Percentiles rank a stretch among this genome's conserved stretches.
Conservation (phyloP, 2,888 invertebrate species). For the Vandiemenella viatica region DNA sequence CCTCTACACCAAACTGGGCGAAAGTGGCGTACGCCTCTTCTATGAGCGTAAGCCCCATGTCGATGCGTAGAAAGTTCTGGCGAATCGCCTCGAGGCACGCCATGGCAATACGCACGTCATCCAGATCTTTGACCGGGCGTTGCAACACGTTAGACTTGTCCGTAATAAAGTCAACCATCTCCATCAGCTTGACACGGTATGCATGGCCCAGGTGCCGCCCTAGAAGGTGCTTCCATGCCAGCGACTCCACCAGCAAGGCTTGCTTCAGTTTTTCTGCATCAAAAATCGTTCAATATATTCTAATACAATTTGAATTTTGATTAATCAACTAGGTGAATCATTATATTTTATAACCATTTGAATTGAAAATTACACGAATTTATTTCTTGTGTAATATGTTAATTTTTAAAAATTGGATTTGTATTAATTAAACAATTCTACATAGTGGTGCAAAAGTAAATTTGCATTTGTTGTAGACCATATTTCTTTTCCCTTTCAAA, state of each 20-base stretch:
- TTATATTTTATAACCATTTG: not conserved
- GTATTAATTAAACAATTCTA: too few species aligned
- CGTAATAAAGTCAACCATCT: constrained; percentile 59
- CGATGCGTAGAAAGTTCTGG: constrained; percentile 65
- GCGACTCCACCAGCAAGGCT: constrained; percentile 50
- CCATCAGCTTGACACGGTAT: constrained; percentile 53
- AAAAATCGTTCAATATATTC: not conserved
- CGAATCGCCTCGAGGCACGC: constrained; percentile 57
- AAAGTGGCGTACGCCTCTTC: constrained; percentile 69
- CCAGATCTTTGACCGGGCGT: constrained; percentile 43
- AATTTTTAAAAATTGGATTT: too few species aligned
- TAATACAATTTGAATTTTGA: not conserved
- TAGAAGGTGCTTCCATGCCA: constrained; percentile 60
- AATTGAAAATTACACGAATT: not conserved
- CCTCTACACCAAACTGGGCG: constrained; percentile 44
- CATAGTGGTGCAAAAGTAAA: too few species aligned
- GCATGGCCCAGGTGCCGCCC: constrained; percentile 51
- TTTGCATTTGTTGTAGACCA: too few species aligned
- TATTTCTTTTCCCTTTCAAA: too few species aligned
- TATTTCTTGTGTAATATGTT: too few species aligned
- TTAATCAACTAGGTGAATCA: not conserved
- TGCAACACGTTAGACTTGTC: constrained; percentile 53
- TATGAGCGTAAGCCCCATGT: constrained; percentile 56
- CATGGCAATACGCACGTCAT: constrained; percentile 56
- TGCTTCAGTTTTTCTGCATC: constrained; percentile 26